Percentiles rank a stretch among this genome's conserved stretches.
phyloP scores from a whole-genome alignment of 2,888 invertebrate species.

The Perithous albicinctus region DNA sequence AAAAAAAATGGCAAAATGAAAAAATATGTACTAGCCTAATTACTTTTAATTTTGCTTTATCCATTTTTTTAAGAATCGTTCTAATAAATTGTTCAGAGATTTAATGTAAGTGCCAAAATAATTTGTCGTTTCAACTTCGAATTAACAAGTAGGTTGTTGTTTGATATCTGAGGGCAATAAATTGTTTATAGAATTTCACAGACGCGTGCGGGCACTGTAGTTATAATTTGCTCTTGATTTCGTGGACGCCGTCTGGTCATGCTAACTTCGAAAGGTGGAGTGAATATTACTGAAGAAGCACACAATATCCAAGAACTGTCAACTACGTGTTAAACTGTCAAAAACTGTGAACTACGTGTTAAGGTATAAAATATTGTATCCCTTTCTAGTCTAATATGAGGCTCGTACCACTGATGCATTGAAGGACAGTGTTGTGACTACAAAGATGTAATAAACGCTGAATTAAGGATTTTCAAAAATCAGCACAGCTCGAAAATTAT shows the following conservation, averaged over 20 bases:
- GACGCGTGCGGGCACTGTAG: background rate
- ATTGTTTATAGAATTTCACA: too few species aligned
- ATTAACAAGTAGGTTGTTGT: too few species aligned
- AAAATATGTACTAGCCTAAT: too few species aligned
- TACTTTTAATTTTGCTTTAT: too few species aligned
- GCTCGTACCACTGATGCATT: background rate
- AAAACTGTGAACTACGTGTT: too few species aligned
- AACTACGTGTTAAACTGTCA: constrained; percentile 1
- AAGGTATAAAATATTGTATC: too few species aligned
- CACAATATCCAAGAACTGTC: background rate
- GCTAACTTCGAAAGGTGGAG: background rate
- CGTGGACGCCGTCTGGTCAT: background rate
- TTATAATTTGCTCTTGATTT: constrained; percentile 5
- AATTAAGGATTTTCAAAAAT: too few species aligned
- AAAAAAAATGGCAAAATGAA: too few species aligned
- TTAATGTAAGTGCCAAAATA: background rate
- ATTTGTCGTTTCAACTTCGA: background rate
- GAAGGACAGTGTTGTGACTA: too few species aligned
- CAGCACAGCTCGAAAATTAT: too few species aligned
- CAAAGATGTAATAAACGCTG: too few species aligned
- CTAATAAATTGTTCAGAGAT: background rate
- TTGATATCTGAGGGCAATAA: background rate
- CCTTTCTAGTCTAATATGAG: constrained; percentile 14
- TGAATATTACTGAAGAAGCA: background rate
- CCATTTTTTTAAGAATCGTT: background rate